A percentile compares a stretch with the other conserved stretches of the same genome.
These are phyloP conservation scores for Hirtodrosophila trivittata DNA, from an alignment of 2,888 invertebrate genomes.

Conservation along the genomic window DNA sequence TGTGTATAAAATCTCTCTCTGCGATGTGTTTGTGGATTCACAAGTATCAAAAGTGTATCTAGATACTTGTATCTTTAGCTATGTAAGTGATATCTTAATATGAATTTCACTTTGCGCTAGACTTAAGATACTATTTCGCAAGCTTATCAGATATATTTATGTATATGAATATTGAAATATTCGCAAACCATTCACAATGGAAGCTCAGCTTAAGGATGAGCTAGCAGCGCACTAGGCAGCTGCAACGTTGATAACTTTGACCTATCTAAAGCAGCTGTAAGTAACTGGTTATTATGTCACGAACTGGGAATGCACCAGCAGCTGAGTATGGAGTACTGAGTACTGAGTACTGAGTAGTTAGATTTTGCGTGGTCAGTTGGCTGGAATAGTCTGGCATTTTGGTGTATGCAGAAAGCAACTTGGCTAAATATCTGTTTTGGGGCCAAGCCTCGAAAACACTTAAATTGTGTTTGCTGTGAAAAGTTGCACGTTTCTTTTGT, in stretches of 20 bases:
- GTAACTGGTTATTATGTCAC: slow-evolving; percentile 56
- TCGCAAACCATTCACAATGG: too few species aligned
- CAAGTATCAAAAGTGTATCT: too few species aligned
- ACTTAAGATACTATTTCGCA: too few species aligned
- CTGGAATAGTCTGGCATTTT: slow-evolving; percentile 39
- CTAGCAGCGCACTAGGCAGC: neutral
- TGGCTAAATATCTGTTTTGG: slow-evolving; percentile 1
- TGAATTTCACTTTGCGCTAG: too few species aligned
- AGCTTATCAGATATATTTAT: too few species aligned
- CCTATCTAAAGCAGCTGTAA: slow-evolving; percentile 35
- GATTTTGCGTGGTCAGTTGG: slow-evolving; percentile 34
- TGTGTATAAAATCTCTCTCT: too few species aligned
- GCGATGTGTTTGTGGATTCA: too few species aligned
- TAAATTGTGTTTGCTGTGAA: slow-evolving; percentile 24
- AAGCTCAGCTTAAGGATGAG: neutral
- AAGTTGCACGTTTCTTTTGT: slow-evolving; percentile 46
- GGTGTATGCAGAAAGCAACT: neutral
- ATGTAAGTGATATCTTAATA: too few species aligned
- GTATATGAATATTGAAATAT: too few species aligned
- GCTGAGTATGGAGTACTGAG: neutral
- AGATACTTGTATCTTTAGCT: too few species aligned
- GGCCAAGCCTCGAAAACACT: slow-evolving; percentile 34
- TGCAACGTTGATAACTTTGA: slow-evolving; percentile 39
- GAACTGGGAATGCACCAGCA: slow-evolving; percentile 8
- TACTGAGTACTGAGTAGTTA: slow-evolving; percentile 5